These are phyloP conservation scores for Heteromurus nitidus DNA, from an alignment of 2,888 invertebrate genomes.

Conservation along the genomic window DNA sequence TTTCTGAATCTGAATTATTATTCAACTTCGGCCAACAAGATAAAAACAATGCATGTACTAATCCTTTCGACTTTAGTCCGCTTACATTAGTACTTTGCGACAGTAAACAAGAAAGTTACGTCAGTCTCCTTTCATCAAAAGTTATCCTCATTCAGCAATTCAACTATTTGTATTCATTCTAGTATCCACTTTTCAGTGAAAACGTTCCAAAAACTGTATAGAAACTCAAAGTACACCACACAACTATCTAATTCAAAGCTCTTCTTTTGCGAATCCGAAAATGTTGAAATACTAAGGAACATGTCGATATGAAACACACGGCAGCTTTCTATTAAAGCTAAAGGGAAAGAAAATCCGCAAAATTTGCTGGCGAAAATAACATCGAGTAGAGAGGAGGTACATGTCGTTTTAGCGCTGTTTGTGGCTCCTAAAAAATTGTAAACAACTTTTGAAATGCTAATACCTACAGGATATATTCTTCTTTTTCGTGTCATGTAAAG, in stretches of 20 bases:
- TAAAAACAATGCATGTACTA: not conserved
- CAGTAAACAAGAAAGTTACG: too few relatives aligned
- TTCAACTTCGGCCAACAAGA: not conserved
- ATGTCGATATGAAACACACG: not conserved
- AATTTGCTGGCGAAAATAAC: not conserved
- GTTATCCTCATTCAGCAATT: too few relatives aligned
- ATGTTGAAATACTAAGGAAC: not conserved
- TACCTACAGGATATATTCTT: not conserved
- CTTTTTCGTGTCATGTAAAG: not conserved
- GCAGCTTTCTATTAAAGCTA: not conserved
- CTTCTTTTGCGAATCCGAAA: not conserved
- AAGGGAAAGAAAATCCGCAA: not conserved
- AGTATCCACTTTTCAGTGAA: too few relatives aligned
- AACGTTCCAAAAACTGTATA: too few relatives aligned
- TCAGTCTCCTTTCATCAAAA: too few relatives aligned
- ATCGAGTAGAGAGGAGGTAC: too few relatives aligned
- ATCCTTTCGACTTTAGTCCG: not conserved
- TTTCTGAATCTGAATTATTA: not conserved
- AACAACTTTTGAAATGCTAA: constrained; percentile 29
- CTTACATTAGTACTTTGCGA: too few relatives aligned
- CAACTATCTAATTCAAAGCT: not conserved
- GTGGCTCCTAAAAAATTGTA: constrained; percentile 4
- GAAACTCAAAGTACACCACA: not conserved
- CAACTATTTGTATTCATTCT: too few relatives aligned
- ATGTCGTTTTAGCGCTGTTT: not conserved